Base-by-base conservation (phyloP, 2,888 invertebrate genomes). In the Mimachlamys varia region DNA sequence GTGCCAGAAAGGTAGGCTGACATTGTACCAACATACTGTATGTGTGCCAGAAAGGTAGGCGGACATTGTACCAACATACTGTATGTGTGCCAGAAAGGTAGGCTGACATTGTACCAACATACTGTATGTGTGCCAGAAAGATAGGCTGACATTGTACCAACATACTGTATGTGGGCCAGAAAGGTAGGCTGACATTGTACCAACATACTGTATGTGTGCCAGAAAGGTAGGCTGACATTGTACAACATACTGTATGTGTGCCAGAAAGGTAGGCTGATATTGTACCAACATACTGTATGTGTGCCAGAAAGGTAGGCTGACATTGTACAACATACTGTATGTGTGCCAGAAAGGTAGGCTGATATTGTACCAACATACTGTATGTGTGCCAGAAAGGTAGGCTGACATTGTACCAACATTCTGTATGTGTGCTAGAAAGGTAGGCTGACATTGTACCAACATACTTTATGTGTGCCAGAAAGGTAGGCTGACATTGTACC, bases 381-480 rank as follows among this genome's bases (percentile, higher is more conserved):
- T n/a, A n/a, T n/a, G n/a, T n/a, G n/a, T n/a, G 55, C 12, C 19
- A 4, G n/a, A n/a, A n/a, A n/a, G n/a, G n/a, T n/a, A 38, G 38
- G 55, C 0, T 58, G n/a, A 58, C 19, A 22, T 22, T 22, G n/a
- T 58, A 58, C 19, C 19, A n/a, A n/a, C n/a, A n/a, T n/a, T n/a
- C 7, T 98, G 98, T 94, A 98, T 98, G 95, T 98, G 98, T 96
- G 97, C 99, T 92, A 98, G 99, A 97, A 97, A 97, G 96, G 96
- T 97, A 38, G 38, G 55, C 0, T 58, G n/a, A 58, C 19, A 22
- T 22, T 22, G n/a, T 58, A 58, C 19, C 19, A n/a, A n/a, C n/a
- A n/a, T n/a, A n/a, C n/a, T n/a, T n/a, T n/a, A 98, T 98, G 95
- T 98, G 98, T 96, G 97, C 99, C 92, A 98, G 99, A 97, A 97